Evolutionary conservation across 2,113 vertebrate species (phyloP), one percentile per base, ranked within the genome.

Genomic region (Chrysemys picta): DNA sequence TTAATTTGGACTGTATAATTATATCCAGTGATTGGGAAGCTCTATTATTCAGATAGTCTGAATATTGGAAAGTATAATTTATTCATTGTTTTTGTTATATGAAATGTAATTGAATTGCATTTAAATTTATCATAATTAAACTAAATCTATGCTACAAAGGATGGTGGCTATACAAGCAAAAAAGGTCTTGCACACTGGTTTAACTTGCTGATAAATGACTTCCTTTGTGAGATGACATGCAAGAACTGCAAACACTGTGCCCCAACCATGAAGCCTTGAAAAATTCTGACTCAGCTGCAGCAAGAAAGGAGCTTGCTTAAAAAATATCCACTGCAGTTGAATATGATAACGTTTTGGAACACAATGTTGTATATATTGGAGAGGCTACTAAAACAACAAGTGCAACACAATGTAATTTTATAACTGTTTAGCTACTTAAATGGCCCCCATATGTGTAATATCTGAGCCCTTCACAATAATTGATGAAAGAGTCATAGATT

Each of bases 81-180:
- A 95, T 54, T 27, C 25, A 69, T 62, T 90, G 19, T 35, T 83
- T 81, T 93, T 93, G 62, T 27, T 82, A 11, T 35, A 89, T 83
- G 75, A 94, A 95, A 89, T 1, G 1, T 89, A 87, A 93, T 59
- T 88, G 56, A 95, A 86, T 95, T 96, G 52, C 89, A 83, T 91
- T 92, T 96, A 89, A 79, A 85, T 93, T 91, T 59, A 65, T 94
- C 89, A 91, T 92, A 96, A 94, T 95, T 89, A n/a, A 85, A 80
- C 21, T 90, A 93, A 95, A 65, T 89, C 90, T 90, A 72, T 95
- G 80, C 80, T 5, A 10, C 62, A 90, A 87, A 96, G 92, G 93
- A 81, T 90, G 90, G 85, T 94, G 91, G 65, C 84, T 91, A 22
- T 87, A 72, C 29, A 93, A 94, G 83, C 95, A 91, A 85, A 88